Evolutionary conservation across 2,113 vertebrate species (phyloP).

Genomic region (Malurus elegans): DNA sequence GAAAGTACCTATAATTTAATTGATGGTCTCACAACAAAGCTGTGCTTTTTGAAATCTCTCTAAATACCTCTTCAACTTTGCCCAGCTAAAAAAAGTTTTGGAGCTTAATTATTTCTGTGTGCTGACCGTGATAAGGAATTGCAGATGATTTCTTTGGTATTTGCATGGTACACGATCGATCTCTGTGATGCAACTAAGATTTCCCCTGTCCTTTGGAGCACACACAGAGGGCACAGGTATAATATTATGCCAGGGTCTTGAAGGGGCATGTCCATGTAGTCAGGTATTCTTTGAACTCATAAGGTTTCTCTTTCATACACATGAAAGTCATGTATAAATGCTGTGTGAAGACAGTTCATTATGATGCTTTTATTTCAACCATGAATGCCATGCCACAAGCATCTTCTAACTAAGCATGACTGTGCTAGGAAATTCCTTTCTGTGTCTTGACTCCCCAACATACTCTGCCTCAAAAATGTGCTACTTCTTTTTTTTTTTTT

Average conservation of each 20-base stretch:
- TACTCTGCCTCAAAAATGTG: neutral
- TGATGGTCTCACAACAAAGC: neutral
- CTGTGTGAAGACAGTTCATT: neutral
- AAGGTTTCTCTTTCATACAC: neutral
- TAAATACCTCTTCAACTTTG: neutral
- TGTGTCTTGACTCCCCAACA: neutral
- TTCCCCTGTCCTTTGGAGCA: neutral
- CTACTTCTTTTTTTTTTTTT: neutral
- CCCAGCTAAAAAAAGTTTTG: neutral
- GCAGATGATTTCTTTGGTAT: neutral
- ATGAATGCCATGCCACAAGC: neutral
- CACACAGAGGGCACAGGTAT: neutral
- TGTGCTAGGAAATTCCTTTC: neutral
- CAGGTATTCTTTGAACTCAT: neutral
- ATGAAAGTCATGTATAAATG: neutral
- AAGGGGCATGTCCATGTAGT: neutral
- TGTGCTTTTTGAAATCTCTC: neutral
- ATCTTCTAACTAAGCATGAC: neutral
- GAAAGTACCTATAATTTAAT: neutral
- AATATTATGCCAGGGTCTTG: neutral
- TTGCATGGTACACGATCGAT: neutral
- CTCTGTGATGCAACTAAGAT: fast-evolving
- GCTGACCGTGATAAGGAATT: neutral
- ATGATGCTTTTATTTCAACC: neutral
- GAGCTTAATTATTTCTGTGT: neutral